phyloP scores from a whole-genome alignment of 2,113 vertebrate species.

The Castor canadensis region DNA sequence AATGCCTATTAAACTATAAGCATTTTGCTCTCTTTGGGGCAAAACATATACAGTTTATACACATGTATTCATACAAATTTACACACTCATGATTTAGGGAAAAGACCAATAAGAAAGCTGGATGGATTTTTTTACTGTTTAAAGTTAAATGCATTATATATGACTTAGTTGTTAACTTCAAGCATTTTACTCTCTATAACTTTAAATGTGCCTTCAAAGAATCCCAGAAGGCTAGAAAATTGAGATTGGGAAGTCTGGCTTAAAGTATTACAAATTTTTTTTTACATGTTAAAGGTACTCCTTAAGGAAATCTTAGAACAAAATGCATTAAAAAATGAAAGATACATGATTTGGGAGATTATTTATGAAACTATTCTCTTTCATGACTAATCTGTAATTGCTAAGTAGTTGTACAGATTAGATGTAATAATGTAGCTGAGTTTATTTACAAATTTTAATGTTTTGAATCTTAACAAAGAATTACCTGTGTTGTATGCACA shows the following conservation, averaged over 20 bases:
- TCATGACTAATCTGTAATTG: neutral
- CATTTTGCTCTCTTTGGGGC: neutral
- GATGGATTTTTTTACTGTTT: constrained; percentile 33
- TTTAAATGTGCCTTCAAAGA: constrained; percentile 34
- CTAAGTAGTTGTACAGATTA: neutral
- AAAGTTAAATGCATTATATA: constrained; percentile 15
- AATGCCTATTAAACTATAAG: neutral
- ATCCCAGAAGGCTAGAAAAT: constrained; percentile 15
- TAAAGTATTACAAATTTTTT: neutral
- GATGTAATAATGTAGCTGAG: neutral
- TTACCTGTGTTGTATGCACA: neutral
- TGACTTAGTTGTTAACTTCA: constrained; percentile 38
- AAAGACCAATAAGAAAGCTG: neutral
- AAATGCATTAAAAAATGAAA: neutral
- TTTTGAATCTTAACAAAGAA: constrained; percentile 27
- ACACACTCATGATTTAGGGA: neutral
- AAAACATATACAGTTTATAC: neutral
- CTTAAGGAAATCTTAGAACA: constrained; percentile 6
- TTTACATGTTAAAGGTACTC: neutral
- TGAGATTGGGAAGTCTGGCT: neutral
- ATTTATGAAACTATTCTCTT: neutral
- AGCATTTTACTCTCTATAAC: neutral
- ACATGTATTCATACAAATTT: neutral
- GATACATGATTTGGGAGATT: neutral
- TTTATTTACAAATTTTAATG: constrained; percentile 33